phyloP scores from a whole-genome alignment of 1,140 invertebrate genomes.

The Halesus radiatus region DNA sequence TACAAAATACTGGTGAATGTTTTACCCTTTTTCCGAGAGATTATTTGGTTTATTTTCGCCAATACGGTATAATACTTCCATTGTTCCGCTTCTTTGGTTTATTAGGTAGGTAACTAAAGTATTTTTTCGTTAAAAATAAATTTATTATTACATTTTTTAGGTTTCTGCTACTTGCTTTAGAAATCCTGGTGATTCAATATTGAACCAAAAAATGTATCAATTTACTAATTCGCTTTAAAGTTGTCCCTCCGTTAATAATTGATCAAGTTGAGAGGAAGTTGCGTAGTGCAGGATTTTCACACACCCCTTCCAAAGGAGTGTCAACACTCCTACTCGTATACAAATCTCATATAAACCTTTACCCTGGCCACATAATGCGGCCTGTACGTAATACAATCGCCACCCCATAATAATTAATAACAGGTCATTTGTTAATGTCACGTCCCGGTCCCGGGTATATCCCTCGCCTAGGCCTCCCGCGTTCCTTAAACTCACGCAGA shows the following conservation, averaged over 20 bases:
- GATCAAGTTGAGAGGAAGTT: conserved; percentile 4
- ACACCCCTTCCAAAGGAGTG: background rate
- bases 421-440: conserved; percentile 56
- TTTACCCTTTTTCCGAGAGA: too few species aligned
- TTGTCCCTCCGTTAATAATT: background rate
- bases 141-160: too few species aligned
- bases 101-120: too few species aligned
- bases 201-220: too few species aligned
- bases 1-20: too few species aligned
- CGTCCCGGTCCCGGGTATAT: conserved; percentile 31
- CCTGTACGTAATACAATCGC: conserved; percentile 42
- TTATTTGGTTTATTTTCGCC: too few species aligned
- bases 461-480: background rate
- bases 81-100: too few species aligned
- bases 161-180: too few species aligned
- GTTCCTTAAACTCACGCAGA: background rate
- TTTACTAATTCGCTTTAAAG: background rate
- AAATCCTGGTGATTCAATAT: too few species aligned
- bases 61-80: too few species aligned
- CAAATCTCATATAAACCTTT: conserved; percentile 45
- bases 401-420: conserved; percentile 57
- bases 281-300: background rate
- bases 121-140: too few species aligned
- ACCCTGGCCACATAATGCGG: conserved; percentile 10
- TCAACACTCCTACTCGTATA: conserved; percentile 32